Evolutionary conservation across 2,797 vertebrate genomes (phyloP).

Genomic region (Oreonectes daqikongensis): DNA sequence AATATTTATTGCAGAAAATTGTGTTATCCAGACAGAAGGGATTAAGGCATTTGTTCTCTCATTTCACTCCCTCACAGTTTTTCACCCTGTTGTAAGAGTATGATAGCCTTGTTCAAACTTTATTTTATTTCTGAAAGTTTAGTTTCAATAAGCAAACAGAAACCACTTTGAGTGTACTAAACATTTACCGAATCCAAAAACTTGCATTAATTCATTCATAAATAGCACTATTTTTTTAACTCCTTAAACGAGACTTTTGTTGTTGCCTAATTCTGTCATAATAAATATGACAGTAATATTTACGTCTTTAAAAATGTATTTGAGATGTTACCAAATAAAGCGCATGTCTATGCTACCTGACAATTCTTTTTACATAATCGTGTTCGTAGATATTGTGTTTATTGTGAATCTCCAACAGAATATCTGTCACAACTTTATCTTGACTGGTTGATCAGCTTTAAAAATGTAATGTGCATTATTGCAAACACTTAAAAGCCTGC

Average conservation of each 20-base stretch:
- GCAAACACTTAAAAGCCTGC: conserved; percentile 21
- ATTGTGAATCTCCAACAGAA: background rate
- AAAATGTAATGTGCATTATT: conserved; percentile 15
- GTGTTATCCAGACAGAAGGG: conserved; percentile 10
- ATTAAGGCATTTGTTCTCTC: conserved; percentile 39
- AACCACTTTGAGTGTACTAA: background rate
- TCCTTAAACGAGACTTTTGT: too few relatives aligned
- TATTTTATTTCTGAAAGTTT: background rate
- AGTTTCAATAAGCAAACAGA: background rate
- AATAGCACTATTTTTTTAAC: too few relatives aligned
- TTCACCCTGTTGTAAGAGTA: conserved; percentile 1
- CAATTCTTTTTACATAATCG: background rate
- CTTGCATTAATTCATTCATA: too few relatives aligned
- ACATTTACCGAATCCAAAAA: too few relatives aligned
- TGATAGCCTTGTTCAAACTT: too few relatives aligned
- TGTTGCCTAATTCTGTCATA: too few relatives aligned
- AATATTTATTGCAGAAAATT: conserved; percentile 40
- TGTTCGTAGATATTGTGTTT: background rate
- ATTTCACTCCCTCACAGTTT: background rate
- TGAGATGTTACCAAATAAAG: background rate
- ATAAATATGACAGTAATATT: too few relatives aligned
- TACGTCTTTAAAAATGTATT: background rate
- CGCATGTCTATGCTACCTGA: background rate
- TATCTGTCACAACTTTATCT: conserved; percentile 1
- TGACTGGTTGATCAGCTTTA: background rate